phyloP scores from a whole-genome alignment of 2,888 invertebrate genomes.

The Abrostola triplasia region DNA sequence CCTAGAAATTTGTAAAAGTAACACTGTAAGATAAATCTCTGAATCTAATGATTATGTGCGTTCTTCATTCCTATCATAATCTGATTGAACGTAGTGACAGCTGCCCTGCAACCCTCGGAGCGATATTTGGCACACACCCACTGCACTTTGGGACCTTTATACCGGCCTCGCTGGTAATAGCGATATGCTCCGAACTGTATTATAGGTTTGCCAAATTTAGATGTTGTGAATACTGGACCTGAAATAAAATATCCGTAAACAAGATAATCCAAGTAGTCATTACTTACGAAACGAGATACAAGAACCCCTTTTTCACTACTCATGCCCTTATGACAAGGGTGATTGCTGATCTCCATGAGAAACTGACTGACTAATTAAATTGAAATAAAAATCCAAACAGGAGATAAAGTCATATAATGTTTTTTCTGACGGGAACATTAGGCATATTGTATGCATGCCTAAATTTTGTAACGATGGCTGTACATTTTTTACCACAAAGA shows the following conservation, averaged over 20 bases:
- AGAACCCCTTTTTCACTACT: no score
- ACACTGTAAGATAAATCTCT: background rate
- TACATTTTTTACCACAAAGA: no score
- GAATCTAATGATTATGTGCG: background rate
- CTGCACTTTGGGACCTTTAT: constrained; percentile 5
- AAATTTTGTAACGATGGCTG: no score
- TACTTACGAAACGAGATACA: no score
- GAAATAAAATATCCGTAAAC: constrained; percentile 23
- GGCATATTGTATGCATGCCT: no score
- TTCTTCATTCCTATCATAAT: background rate
- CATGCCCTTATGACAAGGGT: no score
- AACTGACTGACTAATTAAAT: no score
- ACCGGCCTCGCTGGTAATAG: constrained; percentile 10
- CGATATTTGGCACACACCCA: constrained; percentile 26
- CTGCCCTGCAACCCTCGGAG: constrained; percentile 14
- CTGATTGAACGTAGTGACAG: constrained; percentile 9
- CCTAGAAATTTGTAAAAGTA: no score
- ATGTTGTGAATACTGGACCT: constrained; percentile 42
- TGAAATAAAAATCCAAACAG: no score
- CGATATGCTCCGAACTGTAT: constrained; percentile 51
- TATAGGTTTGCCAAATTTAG: constrained; percentile 63
- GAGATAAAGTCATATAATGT: no score
- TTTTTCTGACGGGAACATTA: no score
- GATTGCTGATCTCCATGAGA: no score
- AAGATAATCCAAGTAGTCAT: background rate